These are phyloP conservation scores for Onychostoma macrolepis DNA, from an alignment of 2,113 vertebrate species.

Conservation along the genomic window DNA sequence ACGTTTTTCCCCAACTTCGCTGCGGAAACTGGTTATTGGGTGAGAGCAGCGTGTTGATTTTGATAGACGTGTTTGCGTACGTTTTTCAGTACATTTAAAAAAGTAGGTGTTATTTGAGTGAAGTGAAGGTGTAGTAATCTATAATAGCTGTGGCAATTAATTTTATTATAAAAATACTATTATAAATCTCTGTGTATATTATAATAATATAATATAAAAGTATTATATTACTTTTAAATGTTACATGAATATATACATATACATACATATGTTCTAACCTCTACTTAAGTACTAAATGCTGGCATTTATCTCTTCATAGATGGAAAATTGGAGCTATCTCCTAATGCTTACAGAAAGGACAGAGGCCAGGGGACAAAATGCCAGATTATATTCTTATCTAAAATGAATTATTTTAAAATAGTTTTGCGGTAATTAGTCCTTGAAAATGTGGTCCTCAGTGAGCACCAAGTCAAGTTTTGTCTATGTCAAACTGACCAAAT, in stretches of 20 bases:
- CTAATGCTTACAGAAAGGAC: background rate
- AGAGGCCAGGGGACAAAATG: background rate
- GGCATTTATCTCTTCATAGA: background rate
- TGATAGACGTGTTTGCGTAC: constrained; percentile 33
- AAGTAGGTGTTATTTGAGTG: constrained; percentile 9
- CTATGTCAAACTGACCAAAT: background rate
- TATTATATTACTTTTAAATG: background rate
- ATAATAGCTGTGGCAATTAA: background rate
- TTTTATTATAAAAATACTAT: background rate
- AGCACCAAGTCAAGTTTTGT: background rate
- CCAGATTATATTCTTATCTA: constrained; percentile 3
- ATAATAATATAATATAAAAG: background rate
- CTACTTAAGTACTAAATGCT: background rate
- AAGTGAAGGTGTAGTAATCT: background rate
- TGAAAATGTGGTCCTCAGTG: background rate
- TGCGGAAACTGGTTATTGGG: constrained; percentile 35
- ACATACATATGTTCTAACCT: background rate
- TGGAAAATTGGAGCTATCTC: background rate
- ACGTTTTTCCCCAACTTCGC: constrained; percentile 4
- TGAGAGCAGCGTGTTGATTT: constrained; percentile 27
- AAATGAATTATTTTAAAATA: constrained; percentile 8
- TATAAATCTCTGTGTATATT: background rate
- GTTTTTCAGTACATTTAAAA: constrained; percentile 15
- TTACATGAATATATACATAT: background rate
- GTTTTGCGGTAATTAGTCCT: constrained; percentile 1